A percentile compares a stretch with the other conserved stretches of the same genome.
Conservation (phyloP, 2,113 vertebrate genomes). For the Pelmatolapia mariae region DNA sequence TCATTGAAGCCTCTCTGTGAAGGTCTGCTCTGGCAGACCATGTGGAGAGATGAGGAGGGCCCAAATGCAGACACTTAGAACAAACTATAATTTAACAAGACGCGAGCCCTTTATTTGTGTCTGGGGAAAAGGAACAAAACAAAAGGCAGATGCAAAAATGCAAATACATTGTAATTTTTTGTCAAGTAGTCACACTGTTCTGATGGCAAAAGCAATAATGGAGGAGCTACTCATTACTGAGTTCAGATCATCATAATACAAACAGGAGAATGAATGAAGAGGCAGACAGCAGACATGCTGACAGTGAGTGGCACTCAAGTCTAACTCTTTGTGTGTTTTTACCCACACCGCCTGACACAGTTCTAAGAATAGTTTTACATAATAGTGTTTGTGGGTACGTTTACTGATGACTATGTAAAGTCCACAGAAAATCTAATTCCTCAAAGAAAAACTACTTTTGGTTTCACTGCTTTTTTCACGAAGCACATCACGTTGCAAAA, state of each 20-base stretch:
- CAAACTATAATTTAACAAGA: background rate
- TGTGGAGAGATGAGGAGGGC: rapidly evolving
- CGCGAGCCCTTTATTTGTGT: background rate
- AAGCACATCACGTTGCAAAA: background rate
- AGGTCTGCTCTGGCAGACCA: background rate
- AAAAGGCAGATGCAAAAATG: background rate
- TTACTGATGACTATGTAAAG: background rate
- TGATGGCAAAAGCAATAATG: background rate
- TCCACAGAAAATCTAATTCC: background rate
- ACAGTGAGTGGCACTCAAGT: background rate
- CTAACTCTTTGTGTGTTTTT: background rate
- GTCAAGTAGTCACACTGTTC: background rate
- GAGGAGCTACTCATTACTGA: background rate
- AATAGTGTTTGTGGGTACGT: rapidly evolving
- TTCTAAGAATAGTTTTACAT: background rate
- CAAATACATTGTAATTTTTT: background rate
- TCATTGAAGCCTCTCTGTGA: background rate
- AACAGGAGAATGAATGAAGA: background rate
- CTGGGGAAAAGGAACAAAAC: background rate
- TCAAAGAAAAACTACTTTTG: background rate
- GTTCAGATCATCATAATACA: background rate
- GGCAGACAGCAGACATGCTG: background rate
- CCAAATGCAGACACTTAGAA: background rate
- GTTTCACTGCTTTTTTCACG: background rate
- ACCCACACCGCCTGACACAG: background rate